Conservation (phyloP, 2,888 invertebrate genomes). For the Lochmaea capreae region DNA sequence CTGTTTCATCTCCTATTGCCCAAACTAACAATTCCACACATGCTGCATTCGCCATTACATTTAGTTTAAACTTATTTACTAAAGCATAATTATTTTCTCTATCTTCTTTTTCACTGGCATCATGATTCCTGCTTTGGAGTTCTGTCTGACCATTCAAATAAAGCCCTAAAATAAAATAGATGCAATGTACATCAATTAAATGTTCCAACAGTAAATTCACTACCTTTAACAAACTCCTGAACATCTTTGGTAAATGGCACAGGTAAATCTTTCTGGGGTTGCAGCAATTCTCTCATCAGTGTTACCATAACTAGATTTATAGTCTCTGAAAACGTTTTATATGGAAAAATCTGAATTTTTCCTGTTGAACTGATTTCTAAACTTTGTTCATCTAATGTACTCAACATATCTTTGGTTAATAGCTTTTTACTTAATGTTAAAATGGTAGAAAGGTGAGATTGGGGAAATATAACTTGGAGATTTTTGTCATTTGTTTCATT, state of each 20-base stretch:
- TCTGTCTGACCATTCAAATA: conserved; percentile 95
- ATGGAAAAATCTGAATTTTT: conserved; percentile 83
- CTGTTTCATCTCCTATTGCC: conserved; percentile 97
- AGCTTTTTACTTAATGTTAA: conserved; percentile 85
- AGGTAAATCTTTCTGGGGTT: conserved; percentile 90
- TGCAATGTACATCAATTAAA: neutral
- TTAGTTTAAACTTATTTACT: conserved; percentile 92
- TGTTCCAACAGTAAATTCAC: neutral
- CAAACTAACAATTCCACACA: conserved; percentile 97
- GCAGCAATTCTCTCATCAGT: conserved; percentile 87
- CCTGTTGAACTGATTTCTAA: conserved; percentile 81
- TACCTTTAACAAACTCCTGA: conserved; percentile 69
- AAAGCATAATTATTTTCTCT: conserved; percentile 83
- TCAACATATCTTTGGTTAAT: conserved; percentile 82
- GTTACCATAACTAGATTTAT: conserved; percentile 94
- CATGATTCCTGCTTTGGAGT: conserved; percentile 86
- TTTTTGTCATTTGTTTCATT: conserved; percentile 76
- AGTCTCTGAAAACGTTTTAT: conserved; percentile 95
- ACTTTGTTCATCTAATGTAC: conserved; percentile 86
- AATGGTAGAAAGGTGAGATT: conserved; percentile 84
- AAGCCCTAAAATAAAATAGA: conserved; percentile 86
- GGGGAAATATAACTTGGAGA: conserved; percentile 74
- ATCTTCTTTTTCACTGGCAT: conserved; percentile 85
- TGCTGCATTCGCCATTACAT: conserved; percentile 96
- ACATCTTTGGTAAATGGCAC: conserved; percentile 93